phyloP scores from a whole-genome alignment of 2,888 invertebrate genomes.

The Cetonia aurata region DNA sequence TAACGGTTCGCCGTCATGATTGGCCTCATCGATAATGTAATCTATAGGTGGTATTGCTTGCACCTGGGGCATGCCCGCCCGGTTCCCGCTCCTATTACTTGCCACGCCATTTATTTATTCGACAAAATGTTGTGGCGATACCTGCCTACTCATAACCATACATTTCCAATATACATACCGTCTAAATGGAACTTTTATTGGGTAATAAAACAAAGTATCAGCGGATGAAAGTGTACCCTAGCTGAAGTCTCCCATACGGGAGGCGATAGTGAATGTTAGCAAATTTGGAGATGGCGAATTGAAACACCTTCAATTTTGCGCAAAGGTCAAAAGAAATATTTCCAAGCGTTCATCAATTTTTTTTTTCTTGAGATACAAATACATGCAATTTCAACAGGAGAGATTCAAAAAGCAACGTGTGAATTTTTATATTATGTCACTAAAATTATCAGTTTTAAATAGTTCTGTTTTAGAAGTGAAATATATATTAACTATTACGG shows the following conservation, averaged over 20 bases:
- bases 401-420: no score
- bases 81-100: constrained; percentile 53
- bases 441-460: no score
- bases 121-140: constrained; percentile 45
- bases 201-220: constrained; percentile 54
- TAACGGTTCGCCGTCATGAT: constrained; percentile 51
- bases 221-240: constrained; percentile 40
- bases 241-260: constrained; percentile 12
- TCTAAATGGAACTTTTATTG: constrained; percentile 54
- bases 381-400: no score
- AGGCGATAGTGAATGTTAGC: not conserved
- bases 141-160: constrained; percentile 52
- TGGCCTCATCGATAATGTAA: constrained; percentile 60
- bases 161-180: constrained; percentile 56
- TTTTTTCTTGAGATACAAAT: no score
- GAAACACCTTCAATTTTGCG: constrained; percentile 30
- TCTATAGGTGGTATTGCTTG: constrained; percentile 56
- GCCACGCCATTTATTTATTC: constrained; percentile 56
- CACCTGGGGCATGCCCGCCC: constrained; percentile 50
- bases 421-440: no score
- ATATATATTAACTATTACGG: no score
- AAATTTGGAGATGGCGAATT: constrained; percentile 15
- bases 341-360: no score
- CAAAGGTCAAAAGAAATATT: not conserved
- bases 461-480: no score